Conservation (phyloP, 53 echinoderm and acorn worm species). For the Stichopus horrens region DNA sequence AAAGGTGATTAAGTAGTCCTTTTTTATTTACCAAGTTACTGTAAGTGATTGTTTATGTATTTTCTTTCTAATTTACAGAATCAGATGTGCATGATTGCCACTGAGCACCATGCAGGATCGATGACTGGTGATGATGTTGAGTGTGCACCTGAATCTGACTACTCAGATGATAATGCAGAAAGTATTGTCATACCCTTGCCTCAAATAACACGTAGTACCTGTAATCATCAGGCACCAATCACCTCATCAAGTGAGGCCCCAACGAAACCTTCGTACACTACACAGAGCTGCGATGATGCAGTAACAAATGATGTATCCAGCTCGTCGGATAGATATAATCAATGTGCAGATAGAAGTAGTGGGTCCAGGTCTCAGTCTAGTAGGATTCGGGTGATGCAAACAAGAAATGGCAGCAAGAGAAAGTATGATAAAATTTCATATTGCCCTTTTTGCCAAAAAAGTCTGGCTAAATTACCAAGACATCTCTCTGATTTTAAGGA, state of each 20-base stretch:
- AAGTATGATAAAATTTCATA: constrained; percentile 61
- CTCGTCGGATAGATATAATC: background rate
- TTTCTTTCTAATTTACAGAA: too few relatives aligned
- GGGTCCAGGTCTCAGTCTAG: background rate
- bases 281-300: background rate
- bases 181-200: constrained; percentile 24
- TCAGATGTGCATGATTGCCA: too few relatives aligned
- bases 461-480: constrained; percentile 55
- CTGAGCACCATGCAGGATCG: too few relatives aligned
- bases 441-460: constrained; percentile 61
- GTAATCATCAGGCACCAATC: too few relatives aligned
- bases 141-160: constrained; percentile 6
- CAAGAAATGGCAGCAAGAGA: constrained; percentile 62
- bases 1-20: too few relatives aligned
- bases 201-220: background rate
- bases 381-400: constrained; percentile 55
- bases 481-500: constrained; percentile 55
- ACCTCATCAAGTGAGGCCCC: too few relatives aligned
- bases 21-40: too few relatives aligned
- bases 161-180: constrained; percentile 11
- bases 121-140: too few relatives aligned
- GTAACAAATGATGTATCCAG: background rate
- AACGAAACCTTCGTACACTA: background rate
- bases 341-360: background rate
- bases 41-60: too few relatives aligned